Evolutionary conservation across 2,113 vertebrate genomes (phyloP).

Genomic region (Microcebus lehilahytsara): DNA sequence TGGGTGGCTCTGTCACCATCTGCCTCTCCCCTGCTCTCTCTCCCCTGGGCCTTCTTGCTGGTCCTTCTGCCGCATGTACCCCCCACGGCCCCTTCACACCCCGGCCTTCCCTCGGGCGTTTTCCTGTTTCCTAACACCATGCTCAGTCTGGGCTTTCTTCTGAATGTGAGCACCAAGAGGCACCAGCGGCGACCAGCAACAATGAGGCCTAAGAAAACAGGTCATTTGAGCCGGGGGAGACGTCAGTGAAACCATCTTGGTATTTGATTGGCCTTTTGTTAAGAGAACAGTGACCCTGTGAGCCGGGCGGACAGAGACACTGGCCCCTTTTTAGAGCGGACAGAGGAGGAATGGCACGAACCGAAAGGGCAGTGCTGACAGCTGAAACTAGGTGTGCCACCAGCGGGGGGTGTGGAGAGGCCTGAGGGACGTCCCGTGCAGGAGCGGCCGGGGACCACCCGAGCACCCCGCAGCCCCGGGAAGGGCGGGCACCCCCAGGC

Average conservation of each 20-base stretch:
- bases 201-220: slow-evolving; percentile 75
- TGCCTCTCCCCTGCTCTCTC: background rate
- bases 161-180: slow-evolving; percentile 44
- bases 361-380: slow-evolving; percentile 16
- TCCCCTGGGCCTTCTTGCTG: fast-evolving
- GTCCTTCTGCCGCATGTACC: background rate
- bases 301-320: slow-evolving; percentile 46
- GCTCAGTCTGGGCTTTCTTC: slow-evolving; percentile 1
- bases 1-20: fast-evolving
- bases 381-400: slow-evolving; percentile 45
- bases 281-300: slow-evolving; percentile 63
- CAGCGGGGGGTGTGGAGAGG: background rate
- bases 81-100: background rate
- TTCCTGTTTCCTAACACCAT: background rate
- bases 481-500: background rate
- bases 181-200: background rate
- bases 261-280: slow-evolving; percentile 69
- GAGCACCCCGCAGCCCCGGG: background rate
- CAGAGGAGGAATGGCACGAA: background rate
- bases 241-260: slow-evolving; percentile 62
- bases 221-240: slow-evolving; percentile 63
- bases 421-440: background rate
- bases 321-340: slow-evolving; percentile 56
- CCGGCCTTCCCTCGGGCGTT: background rate
- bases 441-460: fast-evolving